phyloP scores from a whole-genome alignment of 2,888 invertebrate species.

The Molanna angustata region DNA sequence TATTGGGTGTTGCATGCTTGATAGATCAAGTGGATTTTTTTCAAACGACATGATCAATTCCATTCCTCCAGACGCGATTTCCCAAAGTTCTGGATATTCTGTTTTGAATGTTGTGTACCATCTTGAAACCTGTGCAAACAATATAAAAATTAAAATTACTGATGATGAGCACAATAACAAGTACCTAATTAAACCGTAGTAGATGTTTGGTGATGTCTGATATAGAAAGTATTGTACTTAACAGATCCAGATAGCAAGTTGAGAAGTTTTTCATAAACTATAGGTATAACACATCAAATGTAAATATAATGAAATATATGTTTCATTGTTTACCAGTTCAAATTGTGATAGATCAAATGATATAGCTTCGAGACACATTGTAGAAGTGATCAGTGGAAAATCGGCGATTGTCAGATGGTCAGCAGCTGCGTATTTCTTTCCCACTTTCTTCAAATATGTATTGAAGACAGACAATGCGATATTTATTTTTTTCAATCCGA shows the following conservation, averaged over 20 bases:
- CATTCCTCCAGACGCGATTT: constrained; percentile 65
- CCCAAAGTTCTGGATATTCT: constrained; percentile 67
- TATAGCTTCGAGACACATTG: constrained; percentile 71
- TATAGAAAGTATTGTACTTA: too few species aligned
- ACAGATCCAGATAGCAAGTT: too few species aligned
- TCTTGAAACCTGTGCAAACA: constrained; percentile 45
- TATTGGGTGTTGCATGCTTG: constrained; percentile 68
- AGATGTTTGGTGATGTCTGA: too few species aligned
- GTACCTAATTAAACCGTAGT: too few species aligned
- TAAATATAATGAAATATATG: not conserved
- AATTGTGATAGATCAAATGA: constrained; percentile 62
- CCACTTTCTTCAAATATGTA: constrained; percentile 60
- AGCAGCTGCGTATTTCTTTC: constrained; percentile 64
- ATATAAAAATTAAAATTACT: not conserved
- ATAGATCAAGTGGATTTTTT: constrained; percentile 70
- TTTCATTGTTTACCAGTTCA: constrained; percentile 42
- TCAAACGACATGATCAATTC: constrained; percentile 64
- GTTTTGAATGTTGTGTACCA: constrained; percentile 73
- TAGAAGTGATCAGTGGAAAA: constrained; percentile 67
- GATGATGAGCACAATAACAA: too few species aligned
- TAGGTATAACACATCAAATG: too few species aligned
- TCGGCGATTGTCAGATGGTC: constrained; percentile 73
- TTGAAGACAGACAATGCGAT: constrained; percentile 66
- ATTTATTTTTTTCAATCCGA: constrained; percentile 65
- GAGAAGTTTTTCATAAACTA: too few species aligned